Evolutionary conservation across 2,888 invertebrate species (phyloP), one percentile per base, ranked within the genome.

Genomic region (Allolobophora icterica): DNA sequence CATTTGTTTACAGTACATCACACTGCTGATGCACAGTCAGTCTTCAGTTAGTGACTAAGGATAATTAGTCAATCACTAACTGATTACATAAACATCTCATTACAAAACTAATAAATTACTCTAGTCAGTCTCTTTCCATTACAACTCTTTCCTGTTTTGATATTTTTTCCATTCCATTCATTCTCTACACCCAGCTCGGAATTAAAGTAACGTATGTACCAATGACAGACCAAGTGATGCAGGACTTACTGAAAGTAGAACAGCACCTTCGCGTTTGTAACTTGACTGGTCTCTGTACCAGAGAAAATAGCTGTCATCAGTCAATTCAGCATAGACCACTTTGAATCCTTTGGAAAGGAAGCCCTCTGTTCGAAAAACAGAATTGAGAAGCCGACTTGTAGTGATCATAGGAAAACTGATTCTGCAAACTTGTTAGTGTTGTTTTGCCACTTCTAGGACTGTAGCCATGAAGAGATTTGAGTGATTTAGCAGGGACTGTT

Each of bases 251-350:
- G 90, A 38, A 35, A 92, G 84, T 11, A 90, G 89, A 30, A 92
- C 89, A 83, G 38, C 38, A 71, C 92, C 92, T 42, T 92, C 92
- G 15, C 84, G 83, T 71, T 91, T 92, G 92, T 91, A 91, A 35
- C 92, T 91, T 15, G 83, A 91, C 93, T 96, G 96, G 93, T 96
- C 97, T 95, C 97, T 97, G 95, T 97, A 98, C 97, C 97, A 97
- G n/a, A 97, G 97, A 96, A 98, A 96, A n/a, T 97, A 97, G 24
- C 97, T 97, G 95, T 98, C 97, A 93, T 97, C 97, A 95, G 97
- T 97, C 4, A 98, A 96, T 89, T 97, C 97, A 92, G 97, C 97
- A 97, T 97, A 98, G 94, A 97, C 97, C 95, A 97, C 97, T 52
- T 97, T 96, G 97, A 98, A 98, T 40, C 97, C 97, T 94, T 96